Evolutionary conservation across 1,140 invertebrate genomes (phyloP).

Genomic region (Bombus waltoni): DNA sequence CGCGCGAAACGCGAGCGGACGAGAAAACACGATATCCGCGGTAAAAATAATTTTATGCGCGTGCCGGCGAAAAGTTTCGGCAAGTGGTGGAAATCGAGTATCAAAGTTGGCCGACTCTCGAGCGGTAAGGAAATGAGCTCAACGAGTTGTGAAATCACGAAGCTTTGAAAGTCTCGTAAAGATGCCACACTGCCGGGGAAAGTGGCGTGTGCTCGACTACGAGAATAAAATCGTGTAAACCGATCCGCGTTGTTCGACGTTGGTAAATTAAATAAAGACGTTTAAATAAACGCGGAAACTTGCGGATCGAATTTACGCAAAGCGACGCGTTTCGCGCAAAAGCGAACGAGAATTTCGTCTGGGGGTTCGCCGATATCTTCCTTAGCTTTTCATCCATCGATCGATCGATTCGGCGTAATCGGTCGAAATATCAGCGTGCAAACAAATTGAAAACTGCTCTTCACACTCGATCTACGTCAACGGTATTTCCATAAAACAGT

Average conservation of each 20-base stretch:
- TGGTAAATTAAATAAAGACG: conserved; percentile 35
- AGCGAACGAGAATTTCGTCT: too few relatives aligned
- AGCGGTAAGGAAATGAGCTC: conserved; percentile 71
- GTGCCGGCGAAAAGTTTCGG: conserved; percentile 59
- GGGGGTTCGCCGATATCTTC: too few relatives aligned
- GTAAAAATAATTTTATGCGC: conserved; percentile 65
- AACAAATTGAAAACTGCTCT: not conserved
- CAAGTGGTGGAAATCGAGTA: conserved; percentile 64
- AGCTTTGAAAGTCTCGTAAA: conserved; percentile 72
- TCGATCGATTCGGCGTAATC: not conserved
- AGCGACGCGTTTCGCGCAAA: too few relatives aligned
- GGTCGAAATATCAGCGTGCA: not conserved
- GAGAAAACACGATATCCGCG: conserved; percentile 23
- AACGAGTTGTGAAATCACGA: conserved; percentile 74
- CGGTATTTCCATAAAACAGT: conserved; percentile 23
- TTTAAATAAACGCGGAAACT: not conserved
- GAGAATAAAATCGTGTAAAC: conserved; percentile 41
- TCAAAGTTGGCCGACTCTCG: conserved; percentile 63
- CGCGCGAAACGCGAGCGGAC: conserved; percentile 6
- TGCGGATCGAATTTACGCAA: too few relatives aligned
- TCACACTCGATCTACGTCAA: not conserved
- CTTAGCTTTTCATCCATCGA: not conserved
- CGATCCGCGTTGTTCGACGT: conserved; percentile 19
- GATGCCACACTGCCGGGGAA: conserved; percentile 32
- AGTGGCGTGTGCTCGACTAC: conserved; percentile 45